Conservation (phyloP, 2,797 vertebrate species). For the Ciconia nigra region DNA sequence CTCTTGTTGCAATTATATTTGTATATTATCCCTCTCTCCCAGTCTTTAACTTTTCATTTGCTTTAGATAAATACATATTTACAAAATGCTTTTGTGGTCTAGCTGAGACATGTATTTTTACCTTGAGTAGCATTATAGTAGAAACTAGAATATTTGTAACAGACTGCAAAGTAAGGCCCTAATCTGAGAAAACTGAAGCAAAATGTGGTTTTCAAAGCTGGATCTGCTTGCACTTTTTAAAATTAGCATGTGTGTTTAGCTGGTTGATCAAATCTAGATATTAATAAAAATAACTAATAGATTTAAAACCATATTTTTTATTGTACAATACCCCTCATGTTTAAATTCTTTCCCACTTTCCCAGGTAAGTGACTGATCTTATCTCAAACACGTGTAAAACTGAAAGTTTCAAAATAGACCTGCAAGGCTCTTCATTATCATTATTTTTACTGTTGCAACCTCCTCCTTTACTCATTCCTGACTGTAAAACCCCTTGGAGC, state of each 20-base stretch:
- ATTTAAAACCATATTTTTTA: neutral
- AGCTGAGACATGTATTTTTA: neutral
- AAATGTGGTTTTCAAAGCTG: neutral
- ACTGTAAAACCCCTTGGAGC: neutral
- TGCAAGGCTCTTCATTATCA: neutral
- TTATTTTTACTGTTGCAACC: neutral
- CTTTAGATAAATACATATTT: neutral
- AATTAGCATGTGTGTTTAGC: neutral
- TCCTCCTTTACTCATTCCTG: neutral
- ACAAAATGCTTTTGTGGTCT: neutral
- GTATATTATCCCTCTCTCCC: neutral
- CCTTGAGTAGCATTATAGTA: neutral
- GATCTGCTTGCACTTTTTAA: neutral
- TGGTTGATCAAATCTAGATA: neutral
- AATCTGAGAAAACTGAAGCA: neutral
- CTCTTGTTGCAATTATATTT: neutral
- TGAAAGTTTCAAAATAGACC: neutral
- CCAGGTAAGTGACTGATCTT: neutral
- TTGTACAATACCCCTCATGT: neutral
- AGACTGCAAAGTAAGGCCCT: neutral
- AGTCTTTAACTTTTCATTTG: neutral
- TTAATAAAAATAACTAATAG: neutral
- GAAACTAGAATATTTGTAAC: neutral
- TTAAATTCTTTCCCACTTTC: neutral
- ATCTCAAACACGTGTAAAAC: neutral